Evolutionary conservation across 2,888 invertebrate species (phyloP), one percentile per base, ranked within the genome.

Genomic region (Calameuta pallipes): DNA sequence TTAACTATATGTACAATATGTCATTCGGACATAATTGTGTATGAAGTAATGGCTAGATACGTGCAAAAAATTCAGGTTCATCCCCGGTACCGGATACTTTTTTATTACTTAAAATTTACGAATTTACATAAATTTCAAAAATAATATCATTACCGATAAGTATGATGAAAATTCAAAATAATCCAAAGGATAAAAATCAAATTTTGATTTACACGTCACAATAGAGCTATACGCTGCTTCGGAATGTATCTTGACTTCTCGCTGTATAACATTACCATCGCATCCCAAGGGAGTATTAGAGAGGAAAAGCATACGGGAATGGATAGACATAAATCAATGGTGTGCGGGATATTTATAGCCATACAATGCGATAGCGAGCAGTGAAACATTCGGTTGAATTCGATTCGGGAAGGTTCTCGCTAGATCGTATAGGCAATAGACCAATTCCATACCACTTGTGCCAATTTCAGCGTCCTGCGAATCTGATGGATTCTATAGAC

Each of bases 31-130:
- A 23, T 56, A 23, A 89, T 93, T 93, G 93, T 92, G 92, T 93
- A 93, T 93, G 92, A 93, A 93, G 93, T 93, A 93, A 93, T 93
- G 93, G 93, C 92, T 93, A 93, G 93, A 93, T 93, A 93, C 92
- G 93, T 93, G 93, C 92, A 92, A 92, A 92, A 93, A 93, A 93
- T 93, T 92, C 93, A 93, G 93, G 93, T 93, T 93, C 93, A 93
- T 93, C 93, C 93, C 93, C 93, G 93, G 93, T 93, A 93, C 92
- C 92, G 93, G 93, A 93, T 92, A 33, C 89, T 92, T 92, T 92
- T 81, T 78, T 77, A 31, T 33, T 41, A 41, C 15, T 9, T 23
- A 41, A 41, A 41, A 41, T 41, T 23, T 1, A 4, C 15, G 41
- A 41, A 15, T 41, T 15, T 15, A 23, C 15, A 41, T 15, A 4